Base-by-base conservation (phyloP, 2,888 invertebrate species). In the Agelastica alni region DNA sequence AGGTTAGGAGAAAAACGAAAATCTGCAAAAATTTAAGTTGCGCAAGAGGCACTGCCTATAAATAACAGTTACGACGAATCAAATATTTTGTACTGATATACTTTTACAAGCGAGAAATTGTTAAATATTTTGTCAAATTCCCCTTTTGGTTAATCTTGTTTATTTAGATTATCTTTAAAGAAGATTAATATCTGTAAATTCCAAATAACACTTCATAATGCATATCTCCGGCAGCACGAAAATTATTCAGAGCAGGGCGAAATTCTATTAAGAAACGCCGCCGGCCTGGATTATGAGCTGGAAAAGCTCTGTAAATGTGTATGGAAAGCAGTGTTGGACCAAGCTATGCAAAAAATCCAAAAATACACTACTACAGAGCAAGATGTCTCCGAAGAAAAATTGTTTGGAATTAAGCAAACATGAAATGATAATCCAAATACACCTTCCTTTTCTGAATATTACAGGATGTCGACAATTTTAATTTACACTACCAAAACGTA, bases 251-350 rank as follows among this genome's bases (percentile, higher is more conserved):
- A 45, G 45, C 45, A 20, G 45, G 45, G 45, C 20, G 45, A 45
- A 45, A 45, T 45, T 45, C 45, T 47, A 42, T 47, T 53, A 53
- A 53, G 53, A 31, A 53, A 20, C 43, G 47, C 42, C 32, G 47
- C 46, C 32, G 20, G 46, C 36, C 34, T 39, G 37, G 48, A 48
- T 54, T 48, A 54, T 58, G 54, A 58, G 31, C 44, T 42, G 53
- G 49, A 53, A 59, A 55, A 49, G 52, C 45, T 51, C 32, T 49
- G 43, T 36, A 42, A 53, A 53, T 37, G 51, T 34, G 54, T 17
- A 26, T 26, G 26, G 9, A 20, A 53, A 51, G 7, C 45, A 45
- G 45, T 45, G 14, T 12, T 31, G 45, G 45, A 45, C 45, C 17
- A n/a, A n/a, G 7, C 39, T 26, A 14, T 26, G 3, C 5, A 28